Conservation (phyloP, 2,113 vertebrate species). For the Limnothrissa miodon region DNA sequence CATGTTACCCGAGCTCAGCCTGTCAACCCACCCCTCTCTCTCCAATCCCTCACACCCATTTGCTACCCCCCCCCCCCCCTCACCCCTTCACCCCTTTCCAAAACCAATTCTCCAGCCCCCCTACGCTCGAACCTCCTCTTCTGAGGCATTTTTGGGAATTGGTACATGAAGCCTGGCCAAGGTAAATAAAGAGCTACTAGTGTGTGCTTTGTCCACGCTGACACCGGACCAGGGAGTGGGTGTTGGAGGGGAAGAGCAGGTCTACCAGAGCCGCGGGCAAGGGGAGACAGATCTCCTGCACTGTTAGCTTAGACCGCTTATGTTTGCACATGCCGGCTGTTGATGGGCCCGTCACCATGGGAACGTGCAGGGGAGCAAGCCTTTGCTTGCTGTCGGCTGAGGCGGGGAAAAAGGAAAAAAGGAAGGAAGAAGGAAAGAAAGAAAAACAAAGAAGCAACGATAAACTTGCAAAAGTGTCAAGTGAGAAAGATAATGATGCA, state of each 20-base stretch:
- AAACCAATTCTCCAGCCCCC: not conserved
- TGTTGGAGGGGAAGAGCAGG: not conserved
- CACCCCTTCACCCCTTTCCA: no score
- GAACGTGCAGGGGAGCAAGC: conserved; percentile 65
- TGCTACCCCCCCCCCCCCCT: conserved; percentile 33
- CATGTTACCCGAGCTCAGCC: conserved; percentile 55
- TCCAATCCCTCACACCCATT: conserved; percentile 44
- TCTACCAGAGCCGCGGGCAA: not conserved
- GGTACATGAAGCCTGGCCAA: conserved; percentile 61
- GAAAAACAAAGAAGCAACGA: conserved; percentile 48
- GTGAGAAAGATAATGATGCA: conserved; percentile 53
- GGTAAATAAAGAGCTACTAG: conserved; percentile 76
- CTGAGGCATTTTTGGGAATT: conserved; percentile 56
- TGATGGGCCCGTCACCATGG: conserved; percentile 76
- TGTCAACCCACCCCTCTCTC: not conserved
- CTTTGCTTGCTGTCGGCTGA: conserved; percentile 53
- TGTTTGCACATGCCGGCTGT: conserved; percentile 75
- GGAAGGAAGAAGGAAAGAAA: conserved; percentile 14
- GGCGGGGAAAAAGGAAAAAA: conserved; percentile 39
- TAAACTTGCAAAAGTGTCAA: conserved; percentile 71
- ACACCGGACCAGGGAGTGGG: conserved; percentile 53
- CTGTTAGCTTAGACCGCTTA: conserved; percentile 67
- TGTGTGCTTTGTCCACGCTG: conserved; percentile 68
- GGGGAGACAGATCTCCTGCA: conserved; percentile 40
- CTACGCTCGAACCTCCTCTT: conserved; percentile 28